phyloP scores from a whole-genome alignment of 2,797 vertebrate genomes.

The Siniperca undulata region DNA sequence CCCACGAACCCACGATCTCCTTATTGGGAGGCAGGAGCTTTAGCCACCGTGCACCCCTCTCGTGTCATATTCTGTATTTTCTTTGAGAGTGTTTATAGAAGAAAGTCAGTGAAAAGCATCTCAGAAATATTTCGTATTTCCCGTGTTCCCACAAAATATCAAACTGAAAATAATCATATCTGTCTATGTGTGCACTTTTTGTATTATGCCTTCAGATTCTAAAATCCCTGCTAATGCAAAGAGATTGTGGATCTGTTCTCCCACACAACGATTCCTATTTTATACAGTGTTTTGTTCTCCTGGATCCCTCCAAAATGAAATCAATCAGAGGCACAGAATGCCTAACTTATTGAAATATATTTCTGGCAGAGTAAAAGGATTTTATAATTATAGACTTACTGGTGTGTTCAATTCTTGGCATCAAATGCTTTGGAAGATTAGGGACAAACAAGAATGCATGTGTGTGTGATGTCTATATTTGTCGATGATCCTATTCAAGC shows the following conservation, averaged over 20 bases:
- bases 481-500: slow-evolving; percentile 35
- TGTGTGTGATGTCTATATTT: slow-evolving; percentile 51
- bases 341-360: slow-evolving; percentile 51
- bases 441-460: slow-evolving; percentile 28
- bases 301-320: slow-evolving; percentile 53
- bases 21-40: too few species aligned
- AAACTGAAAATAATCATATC: slow-evolving; percentile 25
- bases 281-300: slow-evolving; percentile 39
- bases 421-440: slow-evolving; percentile 48
- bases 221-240: slow-evolving; percentile 50
- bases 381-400: slow-evolving; percentile 60
- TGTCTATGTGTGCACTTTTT: slow-evolving; percentile 20
- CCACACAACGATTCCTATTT: slow-evolving; percentile 46
- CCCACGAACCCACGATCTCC: too few species aligned
- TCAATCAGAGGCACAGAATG: slow-evolving; percentile 48
- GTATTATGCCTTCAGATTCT: slow-evolving; percentile 10
- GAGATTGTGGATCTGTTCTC: slow-evolving; percentile 53
- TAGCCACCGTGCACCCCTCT: too few species aligned
- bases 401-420: slow-evolving; percentile 51
- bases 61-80: neutral
- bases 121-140: neutral
- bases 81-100: neutral
- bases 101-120: neutral
- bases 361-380: slow-evolving; percentile 51
- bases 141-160: neutral